phyloP scores from a whole-genome alignment of 2,113 vertebrate species.

The Ptilonorhynchus violaceus region DNA sequence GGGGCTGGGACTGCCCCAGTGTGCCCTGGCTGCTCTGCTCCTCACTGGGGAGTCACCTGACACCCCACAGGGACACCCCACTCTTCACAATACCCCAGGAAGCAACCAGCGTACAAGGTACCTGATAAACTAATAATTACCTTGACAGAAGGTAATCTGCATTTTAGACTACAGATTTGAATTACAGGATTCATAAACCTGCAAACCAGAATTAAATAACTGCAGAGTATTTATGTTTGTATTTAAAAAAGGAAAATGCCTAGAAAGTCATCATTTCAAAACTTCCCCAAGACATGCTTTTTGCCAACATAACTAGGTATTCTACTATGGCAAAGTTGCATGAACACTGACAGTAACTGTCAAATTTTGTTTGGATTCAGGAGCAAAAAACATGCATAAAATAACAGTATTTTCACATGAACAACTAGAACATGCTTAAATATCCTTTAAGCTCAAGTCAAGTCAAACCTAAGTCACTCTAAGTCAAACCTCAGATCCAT shows the following conservation, averaged over 20 bases:
- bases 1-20: fast-evolving
- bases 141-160: background rate
- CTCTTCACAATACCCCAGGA: background rate
- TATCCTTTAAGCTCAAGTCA: too few species aligned
- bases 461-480: too few species aligned
- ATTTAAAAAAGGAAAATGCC: background rate
- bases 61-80: too few species aligned
- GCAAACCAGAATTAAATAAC: background rate
- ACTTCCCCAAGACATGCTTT: background rate
- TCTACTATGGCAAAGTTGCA: background rate
- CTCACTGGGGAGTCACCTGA: too few species aligned
- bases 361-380: background rate
- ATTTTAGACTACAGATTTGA: background rate
- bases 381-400: background rate
- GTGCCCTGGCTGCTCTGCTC: background rate
- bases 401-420: background rate
- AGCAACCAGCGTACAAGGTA: background rate
- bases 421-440: background rate
- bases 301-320: background rate
- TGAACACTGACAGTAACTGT: background rate
- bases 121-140: background rate
- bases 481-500: background rate
- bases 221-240: background rate
- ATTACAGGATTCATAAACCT: background rate
- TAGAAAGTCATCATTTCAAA: background rate